Percentiles rank a stretch among this genome's conserved stretches.
These are phyloP conservation scores for Metalampra italica DNA, from an alignment of 2,888 invertebrate genomes.

Conservation along the genomic window DNA sequence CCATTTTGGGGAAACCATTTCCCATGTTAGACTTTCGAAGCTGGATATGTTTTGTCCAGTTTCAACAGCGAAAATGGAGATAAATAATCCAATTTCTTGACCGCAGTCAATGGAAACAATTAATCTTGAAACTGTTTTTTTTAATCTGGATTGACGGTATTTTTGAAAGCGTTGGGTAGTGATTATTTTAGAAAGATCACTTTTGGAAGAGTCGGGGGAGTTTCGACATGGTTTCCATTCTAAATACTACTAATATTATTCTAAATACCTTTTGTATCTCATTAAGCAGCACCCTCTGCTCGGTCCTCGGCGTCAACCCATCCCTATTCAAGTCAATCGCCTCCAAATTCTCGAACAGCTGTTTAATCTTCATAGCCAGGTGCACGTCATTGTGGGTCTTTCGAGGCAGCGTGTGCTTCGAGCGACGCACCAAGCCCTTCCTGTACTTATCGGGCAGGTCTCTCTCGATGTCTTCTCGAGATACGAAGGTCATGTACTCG, in stretches of 20 bases:
- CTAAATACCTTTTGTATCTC: slow-evolving; percentile 79
- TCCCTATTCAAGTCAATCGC: slow-evolving; percentile 57
- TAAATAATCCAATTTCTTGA: too few species aligned
- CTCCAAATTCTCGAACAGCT: slow-evolving; percentile 63
- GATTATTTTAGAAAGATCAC: too few species aligned
- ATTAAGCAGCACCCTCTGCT: slow-evolving; percentile 71
- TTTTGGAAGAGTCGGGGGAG: not conserved
- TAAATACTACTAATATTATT: too few species aligned
- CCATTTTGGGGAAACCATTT: too few species aligned
- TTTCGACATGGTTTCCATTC: too few species aligned
- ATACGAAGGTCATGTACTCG: slow-evolving; percentile 73
- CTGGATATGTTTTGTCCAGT: too few species aligned
- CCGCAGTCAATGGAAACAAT: too few species aligned
- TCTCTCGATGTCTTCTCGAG: slow-evolving; percentile 65
- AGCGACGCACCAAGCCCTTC: slow-evolving; percentile 13
- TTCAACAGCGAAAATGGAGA: too few species aligned
- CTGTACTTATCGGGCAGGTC: slow-evolving; percentile 69
- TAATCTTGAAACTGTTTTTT: too few species aligned
- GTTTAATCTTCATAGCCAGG: slow-evolving; percentile 63
- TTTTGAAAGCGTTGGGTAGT: too few species aligned
- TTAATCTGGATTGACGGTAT: too few species aligned
- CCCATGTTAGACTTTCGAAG: too few species aligned
- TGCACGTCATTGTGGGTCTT: slow-evolving; percentile 53
- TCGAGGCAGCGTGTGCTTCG: slow-evolving; percentile 51
- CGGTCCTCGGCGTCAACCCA: slow-evolving; percentile 68